Base-by-base conservation (phyloP, 2,888 invertebrate species). In the Apeira syringaria region DNA sequence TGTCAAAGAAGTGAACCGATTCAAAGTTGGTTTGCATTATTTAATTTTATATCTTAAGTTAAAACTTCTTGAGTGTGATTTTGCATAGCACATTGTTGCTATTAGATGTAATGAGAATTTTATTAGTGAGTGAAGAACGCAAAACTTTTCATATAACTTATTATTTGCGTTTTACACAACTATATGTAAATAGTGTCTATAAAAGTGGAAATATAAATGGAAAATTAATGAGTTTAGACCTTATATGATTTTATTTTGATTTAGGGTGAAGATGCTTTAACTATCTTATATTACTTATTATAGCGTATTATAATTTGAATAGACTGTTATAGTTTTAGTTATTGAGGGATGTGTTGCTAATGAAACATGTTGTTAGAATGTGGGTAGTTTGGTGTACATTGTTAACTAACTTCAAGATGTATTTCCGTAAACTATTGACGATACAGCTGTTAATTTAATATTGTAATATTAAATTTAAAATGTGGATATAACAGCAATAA, bases 221-320 rank as follows among this genome's bases (percentile, higher is more conserved):
- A 73, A 76, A 76, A 29, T 24, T 76, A 78, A 85, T 72, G 62
- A 80, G 73, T 81, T 74, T 71, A 80, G 69, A 81, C 77, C 75
- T 80, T 80, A 67, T 79, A 83, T 82, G 79, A 85, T 85, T 84
- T 85, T 86, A 86, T 84, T 81, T 86, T 79, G 84, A 88, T 68
- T 81, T 88, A 86, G 87, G 89, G 87, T 87, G 85, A 78, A 84
- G 84, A 89, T 86, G 89, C 89, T 89, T 89, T 89, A 89, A 89
- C 88, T 89, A 88, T 87, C 84, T 82, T 83, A 81, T 81, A 85
- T 81, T 75, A 74, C 80, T 78, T 82, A 73, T 80, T 81, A 82
- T 79, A 79, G 77, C 83, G 84, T 89, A 88, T 82, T 85, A 86
- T 87, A 84, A 85, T 87, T 89, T 83, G 80, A 83, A 89, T 84